Percentiles rank a stretch among this genome's conserved stretches.
phyloP scores from a whole-genome alignment of 2,888 invertebrate species.

The Erannis defoliaria region DNA sequence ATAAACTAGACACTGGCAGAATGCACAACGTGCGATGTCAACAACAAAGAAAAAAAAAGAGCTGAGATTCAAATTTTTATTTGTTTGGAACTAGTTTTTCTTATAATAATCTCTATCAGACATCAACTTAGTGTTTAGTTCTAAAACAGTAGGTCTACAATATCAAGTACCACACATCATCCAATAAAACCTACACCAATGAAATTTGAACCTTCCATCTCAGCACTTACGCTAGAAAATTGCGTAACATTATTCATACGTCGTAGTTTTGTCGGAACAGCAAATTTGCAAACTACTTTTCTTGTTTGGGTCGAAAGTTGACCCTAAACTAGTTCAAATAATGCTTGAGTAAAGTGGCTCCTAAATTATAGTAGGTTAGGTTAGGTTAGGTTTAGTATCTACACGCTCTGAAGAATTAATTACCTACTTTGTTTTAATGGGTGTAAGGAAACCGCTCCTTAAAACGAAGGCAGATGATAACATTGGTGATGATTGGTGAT shows the following conservation, averaged over 20 bases:
- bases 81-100: too few species aligned
- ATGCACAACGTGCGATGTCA: too few species aligned
- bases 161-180: conserved; percentile 22
- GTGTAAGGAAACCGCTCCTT: too few species aligned
- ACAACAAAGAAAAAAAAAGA: too few species aligned
- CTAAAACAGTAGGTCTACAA: not conserved
- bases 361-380: not conserved
- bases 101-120: too few species aligned
- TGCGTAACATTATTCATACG: conserved; percentile 1
- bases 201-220: conserved; percentile 16
- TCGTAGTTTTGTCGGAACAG: conserved; percentile 38
- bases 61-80: too few species aligned
- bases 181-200: not conserved
- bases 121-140: not conserved
- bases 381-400: too few species aligned
- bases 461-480: too few species aligned
- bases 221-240: conserved; percentile 14
- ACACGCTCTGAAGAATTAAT: not conserved
- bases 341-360: conserved; percentile 35
- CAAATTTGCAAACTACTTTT: conserved; percentile 51
- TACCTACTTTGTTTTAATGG: too few species aligned
- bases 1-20: too few species aligned
- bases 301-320: conserved; percentile 47
- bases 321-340: conserved; percentile 49
- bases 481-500: too few species aligned